Conservation (phyloP, 2,113 vertebrate genomes). For the Pelmatolapia mariae region DNA sequence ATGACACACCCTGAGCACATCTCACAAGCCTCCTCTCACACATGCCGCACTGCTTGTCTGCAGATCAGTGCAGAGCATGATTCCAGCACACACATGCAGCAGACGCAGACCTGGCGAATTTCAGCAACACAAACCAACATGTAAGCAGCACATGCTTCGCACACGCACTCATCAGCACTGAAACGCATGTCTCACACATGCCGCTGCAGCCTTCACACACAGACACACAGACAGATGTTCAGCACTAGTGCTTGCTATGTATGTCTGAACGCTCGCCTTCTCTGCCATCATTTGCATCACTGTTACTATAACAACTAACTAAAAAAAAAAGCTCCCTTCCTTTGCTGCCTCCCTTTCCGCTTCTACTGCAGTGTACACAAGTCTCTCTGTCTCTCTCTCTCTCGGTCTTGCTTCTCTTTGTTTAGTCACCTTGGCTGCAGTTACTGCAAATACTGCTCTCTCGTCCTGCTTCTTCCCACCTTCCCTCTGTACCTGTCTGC, state of each 20-base stretch:
- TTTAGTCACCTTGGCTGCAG: slow-evolving; percentile 23
- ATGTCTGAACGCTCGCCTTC: background rate
- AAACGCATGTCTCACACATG: background rate
- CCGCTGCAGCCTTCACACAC: background rate
- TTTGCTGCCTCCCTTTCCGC: background rate
- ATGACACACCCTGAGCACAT: slow-evolving; percentile 46
- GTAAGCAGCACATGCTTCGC: background rate
- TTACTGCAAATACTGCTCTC: background rate
- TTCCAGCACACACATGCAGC: background rate
- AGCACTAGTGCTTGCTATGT: background rate
- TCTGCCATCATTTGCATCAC: slow-evolving; percentile 19
- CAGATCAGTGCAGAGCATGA: slow-evolving; percentile 17
- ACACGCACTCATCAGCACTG: background rate
- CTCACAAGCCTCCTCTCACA: slow-evolving; percentile 4
- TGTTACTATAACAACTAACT: slow-evolving; percentile 55
- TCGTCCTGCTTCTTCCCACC: background rate
- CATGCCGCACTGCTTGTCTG: slow-evolving; percentile 30
- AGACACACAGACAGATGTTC: background rate
- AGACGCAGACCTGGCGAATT: background rate
- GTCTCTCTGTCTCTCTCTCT: background rate
- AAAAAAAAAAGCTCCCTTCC: slow-evolving; percentile 3
- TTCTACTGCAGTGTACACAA: slow-evolving; percentile 26
- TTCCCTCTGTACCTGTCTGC: background rate
- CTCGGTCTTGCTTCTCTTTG: background rate
- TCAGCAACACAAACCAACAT: background rate